These are phyloP conservation scores for Ruditapes philippinarum DNA, from an alignment of 1,140 invertebrate species.

Conservation along the genomic window DNA sequence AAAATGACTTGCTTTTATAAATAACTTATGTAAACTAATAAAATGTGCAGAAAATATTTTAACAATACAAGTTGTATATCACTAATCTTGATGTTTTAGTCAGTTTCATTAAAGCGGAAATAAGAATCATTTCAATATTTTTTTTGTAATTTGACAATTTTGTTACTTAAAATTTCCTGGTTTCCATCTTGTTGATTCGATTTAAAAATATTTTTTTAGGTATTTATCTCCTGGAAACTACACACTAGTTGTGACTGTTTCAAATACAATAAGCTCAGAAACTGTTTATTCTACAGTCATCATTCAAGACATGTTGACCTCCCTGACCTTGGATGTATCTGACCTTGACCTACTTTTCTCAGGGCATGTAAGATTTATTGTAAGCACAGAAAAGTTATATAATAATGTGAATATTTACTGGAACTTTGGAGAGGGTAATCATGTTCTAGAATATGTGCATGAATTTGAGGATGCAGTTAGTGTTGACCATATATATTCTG, in stretches of 20 bases:
- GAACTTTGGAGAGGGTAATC: slow-evolving; percentile 64
- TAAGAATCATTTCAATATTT: no score
- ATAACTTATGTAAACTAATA: no score
- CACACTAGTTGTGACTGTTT: slow-evolving; percentile 47
- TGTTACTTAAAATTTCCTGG: no score
- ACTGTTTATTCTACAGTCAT: neutral
- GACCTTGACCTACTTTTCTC: neutral
- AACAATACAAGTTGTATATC: no score
- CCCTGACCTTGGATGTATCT: slow-evolving; percentile 40
- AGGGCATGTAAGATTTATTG: neutral
- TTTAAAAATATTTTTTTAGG: no score
- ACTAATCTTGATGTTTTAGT: no score
- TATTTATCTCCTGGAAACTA: slow-evolving; percentile 47
- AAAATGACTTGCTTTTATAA: no score
- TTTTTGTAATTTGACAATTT: no score
- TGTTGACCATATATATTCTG: slow-evolving; percentile 47
- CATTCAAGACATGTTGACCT: slow-evolving; percentile 38
- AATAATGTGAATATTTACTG: slow-evolving; percentile 2
- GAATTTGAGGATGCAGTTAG: neutral
- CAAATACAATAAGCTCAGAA: slow-evolving; percentile 47
- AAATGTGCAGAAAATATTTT: no score
- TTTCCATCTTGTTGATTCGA: no score
- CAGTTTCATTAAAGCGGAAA: no score
- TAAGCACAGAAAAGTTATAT: neutral
- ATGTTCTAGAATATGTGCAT: neutral